A percentile compares a stretch with the other conserved stretches of the same genome.
These are phyloP conservation scores for Agrilus biguttatus DNA, from an alignment of 2,888 invertebrate genomes.

Conservation along the genomic window DNA sequence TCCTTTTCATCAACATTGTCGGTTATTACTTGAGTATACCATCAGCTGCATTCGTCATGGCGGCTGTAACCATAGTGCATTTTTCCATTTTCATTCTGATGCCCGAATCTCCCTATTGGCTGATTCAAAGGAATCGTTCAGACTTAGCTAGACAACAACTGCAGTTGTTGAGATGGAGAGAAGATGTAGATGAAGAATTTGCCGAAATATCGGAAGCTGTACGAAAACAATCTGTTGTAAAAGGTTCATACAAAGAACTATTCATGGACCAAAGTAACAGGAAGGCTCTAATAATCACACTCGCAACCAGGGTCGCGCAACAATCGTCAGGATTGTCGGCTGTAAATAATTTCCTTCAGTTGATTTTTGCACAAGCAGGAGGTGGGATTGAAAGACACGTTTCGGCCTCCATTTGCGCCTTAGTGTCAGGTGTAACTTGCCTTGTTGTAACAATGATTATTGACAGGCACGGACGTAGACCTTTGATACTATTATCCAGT, in stretches of 20 bases:
- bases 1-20: slow-evolving; percentile 15
- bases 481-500: too few species aligned
- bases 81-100: slow-evolving; percentile 13
- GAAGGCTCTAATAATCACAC: slow-evolving; percentile 14
- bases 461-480: too few species aligned
- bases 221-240: slow-evolving; percentile 18
- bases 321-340: slow-evolving; percentile 19
- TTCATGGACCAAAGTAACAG: slow-evolving; percentile 16
- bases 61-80: slow-evolving; percentile 10
- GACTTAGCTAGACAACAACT: slow-evolving; percentile 15
- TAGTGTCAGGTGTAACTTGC: too few species aligned
- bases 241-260: slow-evolving; percentile 16
- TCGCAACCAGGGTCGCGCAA: slow-evolving; percentile 15
- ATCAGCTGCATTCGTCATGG: slow-evolving; percentile 9
- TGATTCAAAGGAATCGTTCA: slow-evolving; percentile 15
- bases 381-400: slow-evolving; percentile 13
- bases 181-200: slow-evolving; percentile 17
- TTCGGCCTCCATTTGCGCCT: too few species aligned
- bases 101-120: slow-evolving; percentile 23
- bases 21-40: slow-evolving; percentile 13
- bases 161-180: slow-evolving; percentile 13
- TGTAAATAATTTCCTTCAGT: slow-evolving; percentile 17
- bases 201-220: slow-evolving; percentile 14
- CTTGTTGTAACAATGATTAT: too few species aligned
- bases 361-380: slow-evolving; percentile 22